Conservation (phyloP, 2,888 invertebrate species). For the Bugula neritina region DNA sequence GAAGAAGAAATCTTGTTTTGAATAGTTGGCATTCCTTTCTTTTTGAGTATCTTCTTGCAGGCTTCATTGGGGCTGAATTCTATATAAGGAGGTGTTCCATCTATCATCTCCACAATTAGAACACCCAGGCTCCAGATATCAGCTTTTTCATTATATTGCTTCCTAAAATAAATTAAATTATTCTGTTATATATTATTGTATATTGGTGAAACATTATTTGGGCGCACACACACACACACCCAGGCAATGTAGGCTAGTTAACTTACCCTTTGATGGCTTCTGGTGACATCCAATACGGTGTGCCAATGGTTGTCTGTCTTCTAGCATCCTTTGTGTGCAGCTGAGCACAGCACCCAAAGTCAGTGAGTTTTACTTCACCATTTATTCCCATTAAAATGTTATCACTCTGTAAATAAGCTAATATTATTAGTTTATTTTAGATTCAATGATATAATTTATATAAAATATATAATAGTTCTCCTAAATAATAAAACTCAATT, state of each 20-base stretch:
- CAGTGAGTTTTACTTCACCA: constrained; percentile 14
- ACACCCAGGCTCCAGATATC: constrained; percentile 25
- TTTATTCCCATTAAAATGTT: constrained; percentile 21
- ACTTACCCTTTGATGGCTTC: constrained; percentile 22
- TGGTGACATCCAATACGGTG: constrained; percentile 25
- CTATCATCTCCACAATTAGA: constrained; percentile 22
- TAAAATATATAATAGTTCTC: too few species aligned
- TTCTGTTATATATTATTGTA: neutral
- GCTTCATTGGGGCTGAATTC: neutral
- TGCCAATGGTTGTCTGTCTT: constrained; percentile 15
- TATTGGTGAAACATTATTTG: too few species aligned
- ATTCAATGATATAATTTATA: too few species aligned
- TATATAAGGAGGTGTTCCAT: constrained; percentile 14
- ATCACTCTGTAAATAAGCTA: constrained; percentile 19
- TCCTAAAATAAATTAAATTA: too few species aligned
- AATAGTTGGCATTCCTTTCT: constrained; percentile 4
- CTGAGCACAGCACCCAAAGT: constrained; percentile 24
- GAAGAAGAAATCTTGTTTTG: neutral
- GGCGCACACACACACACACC: too few species aligned
- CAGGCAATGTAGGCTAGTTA: neutral
- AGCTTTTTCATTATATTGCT: constrained; percentile 26
- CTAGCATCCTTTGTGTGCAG: neutral
- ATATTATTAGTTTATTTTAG: too few species aligned
- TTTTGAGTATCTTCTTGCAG: constrained; percentile 9
- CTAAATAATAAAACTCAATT: too few species aligned